A percentile compares a stretch with the other conserved stretches of the same genome.
phyloP scores from a whole-genome alignment of 2,113 vertebrate species.

The Callopanchax toddi region DNA sequence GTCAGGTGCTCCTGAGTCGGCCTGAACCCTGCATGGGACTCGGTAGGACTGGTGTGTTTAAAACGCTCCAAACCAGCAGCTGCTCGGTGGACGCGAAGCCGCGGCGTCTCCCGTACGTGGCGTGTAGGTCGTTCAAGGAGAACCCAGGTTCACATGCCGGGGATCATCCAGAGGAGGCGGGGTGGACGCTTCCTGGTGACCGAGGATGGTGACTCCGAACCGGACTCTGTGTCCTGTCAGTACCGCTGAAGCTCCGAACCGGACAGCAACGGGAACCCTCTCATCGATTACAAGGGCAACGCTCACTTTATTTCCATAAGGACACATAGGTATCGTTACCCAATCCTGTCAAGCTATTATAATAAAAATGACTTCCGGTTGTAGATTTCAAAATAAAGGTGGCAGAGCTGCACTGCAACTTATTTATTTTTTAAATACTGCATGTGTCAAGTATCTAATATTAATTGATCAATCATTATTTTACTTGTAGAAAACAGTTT shows the following conservation, averaged over 20 bases:
- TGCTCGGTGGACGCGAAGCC: slow-evolving; percentile 16
- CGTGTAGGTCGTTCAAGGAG: slow-evolving; percentile 75
- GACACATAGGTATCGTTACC: slow-evolving; percentile 10
- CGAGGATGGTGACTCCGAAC: slow-evolving; percentile 8
- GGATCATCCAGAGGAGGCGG: slow-evolving; percentile 6
- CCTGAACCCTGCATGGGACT: slow-evolving; percentile 26
- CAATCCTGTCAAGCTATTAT: not conserved
- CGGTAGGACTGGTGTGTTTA: slow-evolving; percentile 6
- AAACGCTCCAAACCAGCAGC: slow-evolving; percentile 24
- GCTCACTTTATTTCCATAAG: slow-evolving; percentile 41
- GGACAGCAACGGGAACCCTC: not conserved
- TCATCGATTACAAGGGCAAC: slow-evolving; percentile 5
- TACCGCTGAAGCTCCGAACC: not conserved
- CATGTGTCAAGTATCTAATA: too few species aligned
- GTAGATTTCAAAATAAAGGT: slow-evolving; percentile 42
- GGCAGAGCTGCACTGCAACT: too few species aligned
- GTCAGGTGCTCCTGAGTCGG: slow-evolving; percentile 49
- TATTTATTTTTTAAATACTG: too few species aligned
- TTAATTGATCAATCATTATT: too few species aligned
- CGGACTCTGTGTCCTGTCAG: not conserved
- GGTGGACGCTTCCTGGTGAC: slow-evolving; percentile 1
- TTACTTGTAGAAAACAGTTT: too few species aligned
- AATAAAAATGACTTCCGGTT: slow-evolving; percentile 12
- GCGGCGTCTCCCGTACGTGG: slow-evolving; percentile 14
- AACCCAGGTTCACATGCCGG: slow-evolving; percentile 50